Conservation (phyloP, 2,113 vertebrate genomes). For the Felis catus region DNA sequence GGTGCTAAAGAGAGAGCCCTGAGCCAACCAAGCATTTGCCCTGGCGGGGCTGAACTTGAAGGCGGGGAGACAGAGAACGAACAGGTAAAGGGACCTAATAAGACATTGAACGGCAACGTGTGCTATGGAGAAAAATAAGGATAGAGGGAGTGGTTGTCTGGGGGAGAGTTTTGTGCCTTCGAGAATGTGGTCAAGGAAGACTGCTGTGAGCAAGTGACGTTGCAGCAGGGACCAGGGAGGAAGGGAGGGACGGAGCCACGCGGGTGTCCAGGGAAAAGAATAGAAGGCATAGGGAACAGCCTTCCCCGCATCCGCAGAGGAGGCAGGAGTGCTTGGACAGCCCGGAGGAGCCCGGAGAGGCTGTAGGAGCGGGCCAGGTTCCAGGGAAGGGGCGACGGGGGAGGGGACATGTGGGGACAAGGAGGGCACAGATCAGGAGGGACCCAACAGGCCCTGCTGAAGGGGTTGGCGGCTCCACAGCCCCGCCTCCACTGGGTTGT, state of each 20-base stretch:
- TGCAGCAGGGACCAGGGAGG: background rate
- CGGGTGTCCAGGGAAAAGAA: background rate
- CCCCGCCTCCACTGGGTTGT: background rate
- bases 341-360: background rate
- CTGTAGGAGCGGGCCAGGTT: background rate
- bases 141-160: rapidly evolving
- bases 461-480: rapidly evolving
- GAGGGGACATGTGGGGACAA: rapidly evolving
- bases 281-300: background rate
- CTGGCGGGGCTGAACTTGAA: rapidly evolving
- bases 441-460: background rate
- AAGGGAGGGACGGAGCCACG: too few relatives aligned
- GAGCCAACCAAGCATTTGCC: background rate
- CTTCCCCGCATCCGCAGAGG: too few relatives aligned
- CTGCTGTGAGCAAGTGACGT: background rate
- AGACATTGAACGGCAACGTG: rapidly evolving
- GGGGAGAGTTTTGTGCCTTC: background rate
- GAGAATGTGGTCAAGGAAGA: background rate
- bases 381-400: rapidly evolving
- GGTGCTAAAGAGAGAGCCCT: too few relatives aligned
- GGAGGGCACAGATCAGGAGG: rapidly evolving
- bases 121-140: background rate
- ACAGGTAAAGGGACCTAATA: background rate
- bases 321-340: background rate
- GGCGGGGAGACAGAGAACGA: too few relatives aligned